Evolutionary conservation across 2,888 invertebrate genomes (phyloP).

Genomic region (Marronus borbonicus): DNA sequence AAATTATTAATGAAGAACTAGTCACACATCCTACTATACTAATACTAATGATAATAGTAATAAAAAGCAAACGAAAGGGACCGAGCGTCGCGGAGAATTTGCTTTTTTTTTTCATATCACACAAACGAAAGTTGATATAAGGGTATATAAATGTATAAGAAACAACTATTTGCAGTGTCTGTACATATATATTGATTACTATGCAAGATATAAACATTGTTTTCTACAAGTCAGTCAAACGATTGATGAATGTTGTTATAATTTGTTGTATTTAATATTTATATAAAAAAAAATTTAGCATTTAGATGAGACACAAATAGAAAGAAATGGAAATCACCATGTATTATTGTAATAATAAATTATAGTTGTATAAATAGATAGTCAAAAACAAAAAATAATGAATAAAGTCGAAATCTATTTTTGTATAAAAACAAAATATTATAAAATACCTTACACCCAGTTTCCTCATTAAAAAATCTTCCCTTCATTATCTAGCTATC

Average conservation of each 20-base stretch:
- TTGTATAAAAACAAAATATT: slow-evolving; percentile 31
- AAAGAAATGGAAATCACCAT: slow-evolving; percentile 7
- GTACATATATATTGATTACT: slow-evolving; percentile 12
- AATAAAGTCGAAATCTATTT: slow-evolving; percentile 36
- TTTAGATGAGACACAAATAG: slow-evolving; percentile 18
- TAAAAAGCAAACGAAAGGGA: slow-evolving; percentile 3
- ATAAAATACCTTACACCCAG: background rate
- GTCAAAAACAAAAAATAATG: slow-evolving; percentile 27
- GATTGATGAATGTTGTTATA: slow-evolving; percentile 28
- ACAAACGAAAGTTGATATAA: slow-evolving; percentile 7
- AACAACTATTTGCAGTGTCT: slow-evolving; percentile 2
- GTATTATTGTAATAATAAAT: slow-evolving; percentile 23
- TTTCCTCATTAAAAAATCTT: background rate
- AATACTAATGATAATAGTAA: slow-evolving; percentile 1
- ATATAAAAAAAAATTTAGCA: slow-evolving; percentile 16
- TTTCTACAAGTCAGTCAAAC: slow-evolving; percentile 24
- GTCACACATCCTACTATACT: slow-evolving; percentile 26
- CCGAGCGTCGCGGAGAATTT: slow-evolving; percentile 9
- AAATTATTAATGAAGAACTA: slow-evolving; percentile 28
- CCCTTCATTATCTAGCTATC: background rate
- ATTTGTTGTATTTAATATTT: slow-evolving; percentile 47
- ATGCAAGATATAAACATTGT: slow-evolving; percentile 27
- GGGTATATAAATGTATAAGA: slow-evolving; percentile 8
- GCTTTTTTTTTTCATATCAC: slow-evolving; percentile 28
- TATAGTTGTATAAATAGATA: slow-evolving; percentile 42